phyloP scores from a whole-genome alignment of 2,888 invertebrate genomes.

The Mantis religiosa region DNA sequence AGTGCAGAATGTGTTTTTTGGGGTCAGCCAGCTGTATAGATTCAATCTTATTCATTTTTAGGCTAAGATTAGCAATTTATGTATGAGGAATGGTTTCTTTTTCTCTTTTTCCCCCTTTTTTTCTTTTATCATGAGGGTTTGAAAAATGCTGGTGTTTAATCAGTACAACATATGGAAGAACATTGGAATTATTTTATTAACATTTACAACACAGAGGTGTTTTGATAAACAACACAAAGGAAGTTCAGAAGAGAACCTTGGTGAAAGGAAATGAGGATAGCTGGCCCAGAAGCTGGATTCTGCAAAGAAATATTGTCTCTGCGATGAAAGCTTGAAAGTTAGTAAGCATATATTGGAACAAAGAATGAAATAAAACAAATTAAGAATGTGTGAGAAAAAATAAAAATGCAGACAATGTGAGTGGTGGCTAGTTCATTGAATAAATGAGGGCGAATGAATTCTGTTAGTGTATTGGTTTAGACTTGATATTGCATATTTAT shows the following conservation, averaged over 20 bases:
- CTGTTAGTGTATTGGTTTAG: neutral
- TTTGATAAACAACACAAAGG: neutral
- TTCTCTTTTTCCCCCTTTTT: constrained; percentile 33
- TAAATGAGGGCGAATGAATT: neutral
- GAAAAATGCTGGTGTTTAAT: constrained; percentile 26
- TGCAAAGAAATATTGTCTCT: neutral
- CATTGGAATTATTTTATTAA: neutral
- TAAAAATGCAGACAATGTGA: constrained; percentile 59
- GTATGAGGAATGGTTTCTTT: neutral
- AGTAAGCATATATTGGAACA: neutral
- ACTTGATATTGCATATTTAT: neutral
- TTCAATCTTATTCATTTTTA: constrained; percentile 20
- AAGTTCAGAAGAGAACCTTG: neutral
- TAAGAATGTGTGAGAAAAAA: neutral
- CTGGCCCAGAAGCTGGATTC: neutral
- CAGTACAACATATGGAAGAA: neutral
- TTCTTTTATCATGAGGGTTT: constrained; percentile 18
- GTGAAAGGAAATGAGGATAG: neutral
- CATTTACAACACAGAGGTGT: neutral
- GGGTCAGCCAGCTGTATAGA: constrained; percentile 31
- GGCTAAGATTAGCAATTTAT: constrained; percentile 5
- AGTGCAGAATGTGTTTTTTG: constrained; percentile 34
- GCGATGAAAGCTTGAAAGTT: neutral
- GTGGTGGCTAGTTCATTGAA: constrained; percentile 50
- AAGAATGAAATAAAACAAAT: neutral